These are phyloP conservation scores for Drosophila ficusphila DNA, from an alignment of 1,140 invertebrate genomes.

Conservation along the genomic window DNA sequence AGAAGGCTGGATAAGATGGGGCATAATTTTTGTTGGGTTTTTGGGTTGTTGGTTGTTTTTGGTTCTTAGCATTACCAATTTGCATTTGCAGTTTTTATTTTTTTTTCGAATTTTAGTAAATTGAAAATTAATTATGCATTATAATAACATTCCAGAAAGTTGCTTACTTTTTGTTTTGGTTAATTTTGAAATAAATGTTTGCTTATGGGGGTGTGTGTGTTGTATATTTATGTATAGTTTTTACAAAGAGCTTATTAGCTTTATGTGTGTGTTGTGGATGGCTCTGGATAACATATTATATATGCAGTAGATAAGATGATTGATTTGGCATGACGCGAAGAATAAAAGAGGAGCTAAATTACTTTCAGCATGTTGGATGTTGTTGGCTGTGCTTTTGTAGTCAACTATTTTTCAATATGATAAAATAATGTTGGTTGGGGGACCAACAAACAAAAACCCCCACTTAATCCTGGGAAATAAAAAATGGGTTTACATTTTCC, in stretches of 20 bases:
- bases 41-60: slow-evolving; percentile 8
- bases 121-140: slow-evolving; percentile 75
- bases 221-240: slow-evolving; percentile 15
- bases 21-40: slow-evolving; percentile 13
- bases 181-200: slow-evolving; percentile 53
- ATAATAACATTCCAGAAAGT: slow-evolving; percentile 66
- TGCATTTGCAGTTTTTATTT: slow-evolving; percentile 30
- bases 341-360: background rate
- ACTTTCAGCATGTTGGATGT: slow-evolving; percentile 35
- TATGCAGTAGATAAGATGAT: slow-evolving; percentile 35
- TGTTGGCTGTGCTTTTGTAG: slow-evolving; percentile 27
- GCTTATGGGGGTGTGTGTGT: slow-evolving; percentile 21
- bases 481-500: background rate
- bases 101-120: slow-evolving; percentile 57
- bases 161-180: slow-evolving; percentile 13
- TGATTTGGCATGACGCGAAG: slow-evolving; percentile 45
- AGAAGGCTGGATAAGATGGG: slow-evolving; percentile 59
- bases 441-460: slow-evolving; percentile 1
- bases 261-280: slow-evolving; percentile 16
- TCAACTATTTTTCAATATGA: slow-evolving; percentile 8
- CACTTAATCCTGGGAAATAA: background rate
- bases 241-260: slow-evolving; percentile 23
- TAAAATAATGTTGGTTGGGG: slow-evolving; percentile 11
- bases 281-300: slow-evolving; percentile 19
- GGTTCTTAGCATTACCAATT: slow-evolving; percentile 53